These are phyloP conservation scores for Rotaria macrura DNA, from an alignment of 2,888 invertebrate species.

Conservation along the genomic window DNA sequence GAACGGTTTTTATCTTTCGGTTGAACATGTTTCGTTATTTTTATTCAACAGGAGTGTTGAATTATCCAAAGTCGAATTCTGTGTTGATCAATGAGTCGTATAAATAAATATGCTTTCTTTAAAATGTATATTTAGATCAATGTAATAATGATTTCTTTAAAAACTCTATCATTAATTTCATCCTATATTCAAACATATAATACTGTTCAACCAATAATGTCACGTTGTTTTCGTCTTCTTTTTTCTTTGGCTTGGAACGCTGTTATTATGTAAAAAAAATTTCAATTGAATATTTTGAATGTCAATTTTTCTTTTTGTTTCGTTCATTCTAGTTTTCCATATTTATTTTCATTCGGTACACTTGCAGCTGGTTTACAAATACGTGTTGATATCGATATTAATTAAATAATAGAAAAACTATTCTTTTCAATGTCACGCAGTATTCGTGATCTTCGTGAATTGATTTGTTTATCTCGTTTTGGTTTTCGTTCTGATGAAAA, in stretches of 20 bases:
- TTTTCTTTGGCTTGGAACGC: neutral
- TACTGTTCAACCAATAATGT: neutral
- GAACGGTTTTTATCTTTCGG: no score
- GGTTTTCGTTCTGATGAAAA: slow-evolving; percentile 18
- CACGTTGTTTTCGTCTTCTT: neutral
- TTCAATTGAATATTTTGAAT: neutral
- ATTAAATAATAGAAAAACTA: neutral
- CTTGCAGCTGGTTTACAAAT: neutral
- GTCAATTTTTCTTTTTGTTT: neutral
- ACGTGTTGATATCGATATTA: neutral
- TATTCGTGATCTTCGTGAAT: slow-evolving; percentile 6
- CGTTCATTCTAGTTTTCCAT: neutral
- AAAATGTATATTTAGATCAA: neutral
- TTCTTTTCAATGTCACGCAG: neutral
- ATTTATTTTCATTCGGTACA: neutral
- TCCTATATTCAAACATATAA: neutral
- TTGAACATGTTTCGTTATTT: no score
- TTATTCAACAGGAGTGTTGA: no score
- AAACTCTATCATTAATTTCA: neutral
- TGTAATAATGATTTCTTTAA: neutral
- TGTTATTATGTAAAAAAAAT: neutral
- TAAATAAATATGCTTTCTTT: neutral
- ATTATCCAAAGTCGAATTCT: neutral
- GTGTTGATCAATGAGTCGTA: neutral
- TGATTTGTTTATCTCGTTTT: slow-evolving; percentile 20